A percentile compares a stretch with the other conserved stretches of the same genome.
Evolutionary conservation across 2,113 vertebrate genomes (phyloP).

Genomic region (Larimichthys crocea): DNA sequence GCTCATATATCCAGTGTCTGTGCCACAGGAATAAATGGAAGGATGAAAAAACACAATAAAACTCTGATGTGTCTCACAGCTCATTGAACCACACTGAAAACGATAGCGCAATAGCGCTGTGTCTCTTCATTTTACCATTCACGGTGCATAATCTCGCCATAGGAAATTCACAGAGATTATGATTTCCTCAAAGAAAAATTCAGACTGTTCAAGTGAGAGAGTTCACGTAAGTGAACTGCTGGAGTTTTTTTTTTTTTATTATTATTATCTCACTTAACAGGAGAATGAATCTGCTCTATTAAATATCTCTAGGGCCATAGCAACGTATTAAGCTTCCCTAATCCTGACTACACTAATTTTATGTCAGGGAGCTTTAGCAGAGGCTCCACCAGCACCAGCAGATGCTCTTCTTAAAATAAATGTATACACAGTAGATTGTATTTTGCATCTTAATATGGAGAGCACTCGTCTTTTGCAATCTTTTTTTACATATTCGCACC

Average conservation of each 20-base stretch:
- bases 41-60: constrained; percentile 2
- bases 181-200: background rate
- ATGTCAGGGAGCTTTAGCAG: constrained; percentile 7
- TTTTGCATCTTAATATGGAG: background rate
- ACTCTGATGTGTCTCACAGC: constrained; percentile 23
- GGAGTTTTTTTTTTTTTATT: constrained; percentile 8
- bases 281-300: constrained; percentile 1
- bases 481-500: background rate
- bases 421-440: background rate
- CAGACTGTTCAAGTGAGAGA: constrained; percentile 6
- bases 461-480: background rate
- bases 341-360: constrained; percentile 29
- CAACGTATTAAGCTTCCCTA: constrained; percentile 32
- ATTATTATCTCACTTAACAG: constrained; percentile 4
- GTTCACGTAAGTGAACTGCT: constrained; percentile 16
- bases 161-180: constrained; percentile 16
- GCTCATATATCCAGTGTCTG: background rate
- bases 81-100: constrained; percentile 26
- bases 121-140: constrained; percentile 26
- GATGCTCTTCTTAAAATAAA: constrained; percentile 15
- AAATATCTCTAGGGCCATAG: constrained; percentile 18
- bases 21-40: background rate
- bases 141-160: background rate
- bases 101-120: background rate
- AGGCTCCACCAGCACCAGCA: background rate